Base-by-base conservation (phyloP, 92 coral and sea anemone genomes). In the Anthopleura xanthogrammica region DNA sequence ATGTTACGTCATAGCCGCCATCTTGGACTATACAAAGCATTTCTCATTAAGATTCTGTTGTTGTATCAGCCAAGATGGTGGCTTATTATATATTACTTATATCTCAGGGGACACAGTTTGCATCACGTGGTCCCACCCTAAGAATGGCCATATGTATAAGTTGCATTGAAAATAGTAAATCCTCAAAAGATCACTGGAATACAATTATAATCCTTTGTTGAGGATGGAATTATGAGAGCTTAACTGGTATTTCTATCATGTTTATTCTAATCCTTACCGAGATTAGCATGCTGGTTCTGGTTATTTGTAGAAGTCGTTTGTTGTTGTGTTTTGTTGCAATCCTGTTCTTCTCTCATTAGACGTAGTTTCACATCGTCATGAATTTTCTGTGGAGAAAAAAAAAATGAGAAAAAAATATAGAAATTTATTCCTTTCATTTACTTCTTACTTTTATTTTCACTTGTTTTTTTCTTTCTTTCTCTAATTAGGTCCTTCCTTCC, bases 281-380 rank as follows among this genome's bases (percentile, higher is more conserved):
- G 13, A 48, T 75, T 10, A 50, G 22, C 84, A 60, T 43, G 39
- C 10, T 12, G 52, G 77, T 24, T 29, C 12, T n/a, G 55, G 39
- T 12, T 81, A 60, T 24, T 52, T 36, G 60, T 5, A 46, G 70
- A 43, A 41, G 40, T 2, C 14, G 75, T 80, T 23, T 42, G 19
- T 57, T 79, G 16, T 79, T 23, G 71, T 29, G 56, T 16, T 17
- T 41, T 80, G 54, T 77, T 43, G 9, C 41, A 24, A 13, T 7
- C 40, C 52, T 65, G 76, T 41, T 80, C 75, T 39, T 65, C 50
- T 42, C 20, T 41, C 83, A 60, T 2, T 20, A 80, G 3, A 7
- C 83, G 76, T 0, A 42, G 41, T 20, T 60, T 40, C 36, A 80
- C 83, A 41, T 80, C 83, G 16, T 65, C 50, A 50, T 80, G 60